These are phyloP conservation scores for Hypselothyrea guttata DNA, from an alignment of 2,888 invertebrate species.

Conservation along the genomic window DNA sequence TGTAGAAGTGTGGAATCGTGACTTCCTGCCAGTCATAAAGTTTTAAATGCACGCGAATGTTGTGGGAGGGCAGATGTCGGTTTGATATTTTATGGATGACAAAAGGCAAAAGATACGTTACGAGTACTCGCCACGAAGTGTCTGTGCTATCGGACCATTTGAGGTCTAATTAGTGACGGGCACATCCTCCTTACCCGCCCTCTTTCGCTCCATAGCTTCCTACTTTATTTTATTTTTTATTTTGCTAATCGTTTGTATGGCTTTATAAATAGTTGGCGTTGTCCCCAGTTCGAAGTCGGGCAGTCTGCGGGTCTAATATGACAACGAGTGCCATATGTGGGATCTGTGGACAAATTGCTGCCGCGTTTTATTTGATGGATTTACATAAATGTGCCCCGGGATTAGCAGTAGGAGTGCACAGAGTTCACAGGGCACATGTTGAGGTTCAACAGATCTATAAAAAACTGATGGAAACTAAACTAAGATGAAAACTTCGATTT, in stretches of 20 bases:
- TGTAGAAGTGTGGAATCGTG: slow-evolving; percentile 59
- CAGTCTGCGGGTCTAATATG: slow-evolving; percentile 44
- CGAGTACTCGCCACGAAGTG: slow-evolving; percentile 17
- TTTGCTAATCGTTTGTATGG: slow-evolving; percentile 51
- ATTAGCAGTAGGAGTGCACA: neutral
- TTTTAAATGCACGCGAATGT: slow-evolving; percentile 37
- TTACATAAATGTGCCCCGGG: slow-evolving; percentile 16
- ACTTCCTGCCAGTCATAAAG: slow-evolving; percentile 69
- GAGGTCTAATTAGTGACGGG: slow-evolving; percentile 74
- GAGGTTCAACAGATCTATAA: too few species aligned
- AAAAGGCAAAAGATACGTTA: slow-evolving; percentile 60
- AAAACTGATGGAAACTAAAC: too few species aligned
- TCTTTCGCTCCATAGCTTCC: slow-evolving; percentile 1
- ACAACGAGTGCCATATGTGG: slow-evolving; percentile 36
- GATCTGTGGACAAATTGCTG: slow-evolving; percentile 47
- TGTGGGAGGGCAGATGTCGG: slow-evolving; percentile 1
- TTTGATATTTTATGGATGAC: slow-evolving; percentile 65
- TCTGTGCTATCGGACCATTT: slow-evolving; percentile 57
- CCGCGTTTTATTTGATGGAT: slow-evolving; percentile 29
- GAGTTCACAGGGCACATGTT: neutral
- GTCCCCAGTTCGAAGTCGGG: slow-evolving; percentile 20
- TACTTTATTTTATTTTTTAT: slow-evolving; percentile 14
- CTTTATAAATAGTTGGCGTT: slow-evolving; percentile 51
- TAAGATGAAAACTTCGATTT: too few species aligned
- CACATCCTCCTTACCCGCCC: slow-evolving; percentile 25